Conservation (phyloP, 2,113 vertebrate species). For the Myrmecobius fasciatus region DNA sequence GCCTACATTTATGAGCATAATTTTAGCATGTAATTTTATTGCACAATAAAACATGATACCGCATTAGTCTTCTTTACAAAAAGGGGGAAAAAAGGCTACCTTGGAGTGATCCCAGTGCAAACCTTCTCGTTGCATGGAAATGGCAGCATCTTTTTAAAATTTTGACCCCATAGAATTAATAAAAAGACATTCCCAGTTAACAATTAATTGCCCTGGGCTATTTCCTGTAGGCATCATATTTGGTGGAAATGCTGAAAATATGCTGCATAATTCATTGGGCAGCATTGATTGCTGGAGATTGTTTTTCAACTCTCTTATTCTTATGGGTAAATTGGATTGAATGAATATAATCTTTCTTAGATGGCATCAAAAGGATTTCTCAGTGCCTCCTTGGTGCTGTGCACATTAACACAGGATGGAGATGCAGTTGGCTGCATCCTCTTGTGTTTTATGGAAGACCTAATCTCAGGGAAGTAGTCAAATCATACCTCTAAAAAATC, state of each 20-base stretch:
- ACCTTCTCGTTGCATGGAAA: constrained; percentile 83
- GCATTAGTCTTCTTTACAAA: constrained; percentile 85
- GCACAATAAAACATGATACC: constrained; percentile 90
- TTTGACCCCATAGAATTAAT: constrained; percentile 82
- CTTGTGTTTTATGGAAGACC: neutral
- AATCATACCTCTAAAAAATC: neutral
- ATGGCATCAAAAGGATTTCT: constrained; percentile 42
- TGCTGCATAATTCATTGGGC: constrained; percentile 73
- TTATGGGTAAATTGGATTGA: constrained; percentile 78
- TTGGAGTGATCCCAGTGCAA: constrained; percentile 86
- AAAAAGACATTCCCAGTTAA: constrained; percentile 76
- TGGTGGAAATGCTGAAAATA: constrained; percentile 76
- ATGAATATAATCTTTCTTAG: constrained; percentile 70
- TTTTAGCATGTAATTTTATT: constrained; percentile 91
- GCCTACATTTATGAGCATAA: constrained; percentile 90
- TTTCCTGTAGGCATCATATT: constrained; percentile 80
- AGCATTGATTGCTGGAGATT: constrained; percentile 76
- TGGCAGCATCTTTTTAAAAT: constrained; percentile 82
- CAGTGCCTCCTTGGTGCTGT: constrained; percentile 34
- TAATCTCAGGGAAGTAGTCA: neutral
- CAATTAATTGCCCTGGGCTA: constrained; percentile 78
- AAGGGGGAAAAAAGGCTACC: constrained; percentile 82
- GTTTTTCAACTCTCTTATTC: constrained; percentile 74
- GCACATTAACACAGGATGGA: constrained; percentile 52
- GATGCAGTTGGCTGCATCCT: neutral